Evolutionary conservation across 2,113 vertebrate species (phyloP), one percentile per base, ranked within the genome.

Genomic region (Haemorhous mexicanus): DNA sequence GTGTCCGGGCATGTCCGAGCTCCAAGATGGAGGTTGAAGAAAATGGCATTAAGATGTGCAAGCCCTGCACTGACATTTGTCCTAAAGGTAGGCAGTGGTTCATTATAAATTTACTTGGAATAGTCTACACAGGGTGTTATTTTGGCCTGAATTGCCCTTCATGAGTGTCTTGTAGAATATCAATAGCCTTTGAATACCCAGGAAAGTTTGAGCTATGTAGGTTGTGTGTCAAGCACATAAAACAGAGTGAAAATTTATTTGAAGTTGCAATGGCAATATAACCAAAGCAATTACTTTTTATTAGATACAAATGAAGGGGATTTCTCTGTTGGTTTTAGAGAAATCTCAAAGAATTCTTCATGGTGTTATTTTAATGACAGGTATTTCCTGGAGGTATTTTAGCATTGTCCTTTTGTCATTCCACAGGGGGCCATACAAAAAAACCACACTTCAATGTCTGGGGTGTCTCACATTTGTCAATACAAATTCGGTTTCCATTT

Each of bases 21-120:
- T 99, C 99, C 97, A 99, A 99, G 97, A 99, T 99, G 99, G 99
- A 99, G 79, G 98, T 99, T 70, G 99, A 99, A 97, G 99, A 99
- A 98, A 99, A 99, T 87, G 98, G 98, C 4, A 98, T 99, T 96
- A 99, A 99, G 94, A 99, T 99, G 98, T 99, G 99, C 94, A 99
- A 99, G 84, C 99, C 99, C 49, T 99, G 99, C 80, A 99, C 99
- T 15, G 99, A 99, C 95, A 99, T 99, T 97, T 99, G 99, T 63
- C 99, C 99, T 6, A 99, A 99, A 99, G 99, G 99, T 99, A 87
- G 63, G 97, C 73, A 62, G 18, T 13, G 16, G 28, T 78, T 87
- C 30, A 15, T 18, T 33, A 15, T 21, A 61, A 82, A 46, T 84
- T 63, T 75, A 39, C 33, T 56, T 90, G 15, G 8, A n/a, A 33